Evolutionary conservation across 1,140 invertebrate genomes (phyloP).

Genomic region (Harpegnathos saltator): DNA sequence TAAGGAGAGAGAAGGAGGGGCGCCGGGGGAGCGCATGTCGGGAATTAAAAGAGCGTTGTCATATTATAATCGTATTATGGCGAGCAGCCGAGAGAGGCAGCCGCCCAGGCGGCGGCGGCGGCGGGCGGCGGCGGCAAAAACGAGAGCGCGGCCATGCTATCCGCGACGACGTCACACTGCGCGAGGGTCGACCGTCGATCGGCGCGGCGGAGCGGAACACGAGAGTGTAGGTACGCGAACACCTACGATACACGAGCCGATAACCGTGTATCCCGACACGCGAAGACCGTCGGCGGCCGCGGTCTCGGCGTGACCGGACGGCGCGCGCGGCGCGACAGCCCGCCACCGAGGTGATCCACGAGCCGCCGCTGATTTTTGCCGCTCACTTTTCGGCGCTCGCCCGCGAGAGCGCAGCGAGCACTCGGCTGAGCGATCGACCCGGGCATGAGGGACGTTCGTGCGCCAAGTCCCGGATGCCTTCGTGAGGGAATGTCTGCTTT

Average conservation of each 20-base stretch:
- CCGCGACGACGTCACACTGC: slow-evolving; percentile 56
- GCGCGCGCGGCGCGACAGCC: no score
- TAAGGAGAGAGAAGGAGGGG: slow-evolving; percentile 7
- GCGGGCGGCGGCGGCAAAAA: slow-evolving; percentile 65
- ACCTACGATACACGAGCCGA: slow-evolving; percentile 24
- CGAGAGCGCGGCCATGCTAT: slow-evolving; percentile 49
- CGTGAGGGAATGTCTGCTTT: slow-evolving; percentile 52
- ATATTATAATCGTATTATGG: slow-evolving; percentile 84
- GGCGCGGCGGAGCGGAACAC: background rate
- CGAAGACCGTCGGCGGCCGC: background rate
- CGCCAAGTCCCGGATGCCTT: slow-evolving; percentile 35
- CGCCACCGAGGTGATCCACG: no score
- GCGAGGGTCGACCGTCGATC: slow-evolving; percentile 53
- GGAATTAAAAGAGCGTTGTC: slow-evolving; percentile 82
- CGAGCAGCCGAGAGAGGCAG: slow-evolving; percentile 61
- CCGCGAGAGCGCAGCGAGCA: no score
- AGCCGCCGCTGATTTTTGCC: no score
- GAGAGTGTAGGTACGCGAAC: slow-evolving; percentile 18
- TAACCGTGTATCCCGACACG: background rate
- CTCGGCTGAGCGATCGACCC: no score
- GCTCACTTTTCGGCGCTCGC: no score
- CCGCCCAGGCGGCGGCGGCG: slow-evolving; percentile 4
- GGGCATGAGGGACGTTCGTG: background rate
- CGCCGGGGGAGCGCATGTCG: slow-evolving; percentile 73
- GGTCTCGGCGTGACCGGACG: no score